Base-by-base conservation (phyloP, 2,888 invertebrate species). In the Cyaniris semiargus region DNA sequence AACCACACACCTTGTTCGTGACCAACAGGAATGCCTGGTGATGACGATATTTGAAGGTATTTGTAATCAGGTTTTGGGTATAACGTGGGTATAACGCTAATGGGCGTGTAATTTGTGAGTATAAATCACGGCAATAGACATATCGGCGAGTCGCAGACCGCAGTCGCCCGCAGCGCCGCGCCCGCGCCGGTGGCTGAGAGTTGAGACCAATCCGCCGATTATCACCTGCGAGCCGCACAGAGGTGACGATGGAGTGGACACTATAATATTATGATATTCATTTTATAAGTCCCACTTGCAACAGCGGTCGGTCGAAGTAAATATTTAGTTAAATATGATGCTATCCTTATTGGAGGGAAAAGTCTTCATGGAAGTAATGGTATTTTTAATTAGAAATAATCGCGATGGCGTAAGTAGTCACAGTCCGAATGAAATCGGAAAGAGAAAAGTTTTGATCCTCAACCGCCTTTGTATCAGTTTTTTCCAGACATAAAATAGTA, bases 191-290 rank as follows among this genome's bases (percentile, higher is more conserved):
- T 85, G 89, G 87, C 88, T 85, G 83, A 76, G 81, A 81, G 87
- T 87, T 85, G 83, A 76, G 81, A 81, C 81, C 86, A 85, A 87
- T 89, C 87, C 85, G 84, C 88, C 86, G 86, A 91, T 92, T 92
- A 92, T 92, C 92, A 92, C 92, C 90, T 90, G 85, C 82, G 80
- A 81, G 75, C 71, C 72, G 86, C 70, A 87, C 85, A 86, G 31
- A 8, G 81, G 10, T 34, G 8, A 10, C 21, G 78, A 78, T 79
- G 13, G 31, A 53, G 53, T 87, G 78, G 87, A 88, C 85, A 66
- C 38, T 81, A 58, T 8, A 58, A 21, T 34, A 34, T n/a, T n/a
- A n/a, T n/a, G n/a, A n/a, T n/a, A n/a, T n/a, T n/a, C n/a, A n/a
- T n/a, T n/a, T n/a, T n/a, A n/a, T n/a, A n/a, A n/a, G n/a, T n/a